A percentile compares a stretch with the other conserved stretches of the same genome.
Evolutionary conservation across 2,113 vertebrate genomes (phyloP).

Genomic region (Lasiurus cinereus): DNA sequence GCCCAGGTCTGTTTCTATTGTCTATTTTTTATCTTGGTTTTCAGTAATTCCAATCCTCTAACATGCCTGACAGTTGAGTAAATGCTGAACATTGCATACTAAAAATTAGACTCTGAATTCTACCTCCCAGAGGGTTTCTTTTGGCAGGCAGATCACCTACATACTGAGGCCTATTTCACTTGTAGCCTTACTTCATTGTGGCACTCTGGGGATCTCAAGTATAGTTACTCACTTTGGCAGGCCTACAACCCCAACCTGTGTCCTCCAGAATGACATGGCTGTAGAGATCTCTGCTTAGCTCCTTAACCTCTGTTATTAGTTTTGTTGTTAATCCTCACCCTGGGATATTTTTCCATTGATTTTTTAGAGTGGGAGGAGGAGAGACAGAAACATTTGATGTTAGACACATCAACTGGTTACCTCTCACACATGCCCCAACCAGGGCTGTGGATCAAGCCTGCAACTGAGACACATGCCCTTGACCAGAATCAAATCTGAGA

Average conservation of each 20-base stretch:
- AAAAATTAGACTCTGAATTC: not conserved
- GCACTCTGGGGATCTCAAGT: not conserved
- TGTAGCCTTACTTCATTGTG: not conserved
- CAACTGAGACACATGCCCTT: too few species aligned
- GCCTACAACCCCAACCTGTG: not conserved
- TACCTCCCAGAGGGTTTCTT: not conserved
- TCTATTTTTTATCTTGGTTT: not conserved
- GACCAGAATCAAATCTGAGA: too few species aligned
- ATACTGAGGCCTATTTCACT: not conserved
- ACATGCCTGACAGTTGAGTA: not conserved
- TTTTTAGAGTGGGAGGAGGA: too few species aligned
- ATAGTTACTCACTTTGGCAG: not conserved
- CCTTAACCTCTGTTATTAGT: not conserved
- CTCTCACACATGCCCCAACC: too few species aligned
- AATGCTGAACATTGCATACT: not conserved
- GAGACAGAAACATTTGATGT: too few species aligned
- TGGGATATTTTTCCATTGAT: too few species aligned
- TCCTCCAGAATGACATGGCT: too few species aligned
- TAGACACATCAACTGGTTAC: too few species aligned
- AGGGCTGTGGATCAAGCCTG: too few species aligned
- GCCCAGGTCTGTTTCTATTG: not conserved
- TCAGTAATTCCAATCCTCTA: not conserved
- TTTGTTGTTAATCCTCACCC: too few species aligned
- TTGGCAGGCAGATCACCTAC: not conserved
- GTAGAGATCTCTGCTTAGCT: not conserved